Evolutionary conservation across 2,113 vertebrate genomes (phyloP).

Genomic region (Dendropsophus ebraccatus): DNA sequence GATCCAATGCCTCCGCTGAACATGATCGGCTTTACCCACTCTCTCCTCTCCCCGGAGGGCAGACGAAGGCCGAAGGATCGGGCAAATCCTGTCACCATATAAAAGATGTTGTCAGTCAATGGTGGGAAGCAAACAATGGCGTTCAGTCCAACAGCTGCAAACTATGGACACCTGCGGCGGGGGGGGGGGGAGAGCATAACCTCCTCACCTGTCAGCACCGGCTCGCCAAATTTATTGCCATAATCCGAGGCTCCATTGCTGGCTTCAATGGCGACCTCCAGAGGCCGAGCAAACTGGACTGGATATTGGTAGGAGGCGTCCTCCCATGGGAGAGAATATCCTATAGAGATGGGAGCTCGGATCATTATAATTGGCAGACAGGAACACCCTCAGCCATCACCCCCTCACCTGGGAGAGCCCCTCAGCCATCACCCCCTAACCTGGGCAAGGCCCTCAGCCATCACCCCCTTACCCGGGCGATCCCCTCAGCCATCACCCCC

Average conservation of each 20-base stretch:
- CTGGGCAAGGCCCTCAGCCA: too few relatives aligned
- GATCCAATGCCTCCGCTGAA: constrained; percentile 90
- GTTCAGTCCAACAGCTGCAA: background rate
- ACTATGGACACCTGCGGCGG: background rate
- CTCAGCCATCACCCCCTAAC: too few relatives aligned
- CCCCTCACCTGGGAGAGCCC: too few relatives aligned
- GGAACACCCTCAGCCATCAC: too few relatives aligned
- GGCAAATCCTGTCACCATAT: constrained; percentile 78
- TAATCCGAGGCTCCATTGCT: constrained; percentile 93
- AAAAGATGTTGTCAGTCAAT: background rate
- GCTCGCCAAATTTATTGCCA: constrained; percentile 93
- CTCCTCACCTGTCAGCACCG: constrained; percentile 82
- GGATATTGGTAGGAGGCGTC: constrained; percentile 82
- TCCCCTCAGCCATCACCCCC: too few relatives aligned
- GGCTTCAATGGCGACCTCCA: constrained; percentile 88
- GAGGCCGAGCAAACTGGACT: constrained; percentile 80
- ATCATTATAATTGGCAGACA: too few relatives aligned
- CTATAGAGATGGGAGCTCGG: too few relatives aligned
- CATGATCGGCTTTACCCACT: constrained; percentile 97
- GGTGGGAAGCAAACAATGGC: too few relatives aligned
- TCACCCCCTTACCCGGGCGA: too few relatives aligned
- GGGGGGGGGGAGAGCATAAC: background rate
- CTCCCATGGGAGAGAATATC: constrained; percentile 87
- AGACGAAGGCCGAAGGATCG: constrained; percentile 87
- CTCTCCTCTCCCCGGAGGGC: constrained; percentile 78